Base-by-base conservation (phyloP, 1,140 invertebrate genomes). In the Melitaea cinxia region DNA sequence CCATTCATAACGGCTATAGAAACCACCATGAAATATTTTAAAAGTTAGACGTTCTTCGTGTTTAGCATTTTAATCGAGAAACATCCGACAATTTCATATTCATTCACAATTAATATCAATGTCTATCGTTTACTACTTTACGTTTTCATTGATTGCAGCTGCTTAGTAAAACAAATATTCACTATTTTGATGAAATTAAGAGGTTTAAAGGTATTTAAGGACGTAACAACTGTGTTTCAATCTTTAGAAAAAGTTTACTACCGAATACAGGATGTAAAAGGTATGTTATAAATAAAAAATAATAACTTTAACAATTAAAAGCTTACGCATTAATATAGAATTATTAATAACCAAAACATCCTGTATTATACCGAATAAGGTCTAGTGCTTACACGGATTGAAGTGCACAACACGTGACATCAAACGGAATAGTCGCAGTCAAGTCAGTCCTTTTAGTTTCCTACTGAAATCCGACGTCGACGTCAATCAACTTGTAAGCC, bases 401-500 rank as follows among this genome's bases (percentile, higher is more conserved):
- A 47, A 19, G 19, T 12, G 5, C 12, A 10, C 17, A 19, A 19
- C 9, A 12, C 37, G n/a, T n/a, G 42, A 19, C 23, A 37, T 56
- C 54, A 57, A 57, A 57, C 54, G 14, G 54, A 57, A 57, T 57
- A 57, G 17, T 37, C 30, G 23, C 21, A 47, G 42, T 47, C 21
- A 42, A n/a, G 49, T 52, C 15, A 17, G 17, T 19, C 37, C 37
- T 57, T 42, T 57, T 23, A 23, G 42, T 19, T 17, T 21, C 42
- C 15, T n/a, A 28, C 33, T 39, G 37, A 57, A 57, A 75, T 67
- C 67, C 54, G 35, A 74, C n/a, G 69, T 63, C 54, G 30, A 39
- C 65, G 73, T 73, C 73, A 78, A 66, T 78, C 73, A 78, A 77
- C 61, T 45, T 56, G 39, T 70, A 54, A 72, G 65, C 70, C 52